Evolutionary conservation across 1,140 invertebrate species (phyloP).

Genomic region (Hylaeus anthracinus): DNA sequence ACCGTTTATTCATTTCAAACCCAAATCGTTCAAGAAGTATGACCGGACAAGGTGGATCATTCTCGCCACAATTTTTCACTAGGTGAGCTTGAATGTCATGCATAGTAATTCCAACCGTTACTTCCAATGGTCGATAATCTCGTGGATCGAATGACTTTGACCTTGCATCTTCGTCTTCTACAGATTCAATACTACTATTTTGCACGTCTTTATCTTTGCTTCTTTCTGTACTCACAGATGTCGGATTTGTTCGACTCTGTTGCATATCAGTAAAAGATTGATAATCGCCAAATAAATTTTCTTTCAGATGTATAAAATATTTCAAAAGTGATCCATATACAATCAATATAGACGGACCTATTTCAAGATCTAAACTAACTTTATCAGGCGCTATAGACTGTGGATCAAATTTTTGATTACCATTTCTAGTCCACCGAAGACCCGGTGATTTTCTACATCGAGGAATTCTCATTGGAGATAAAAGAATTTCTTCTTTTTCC

Average conservation of each 20-base stretch:
- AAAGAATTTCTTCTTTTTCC: conserved; percentile 94
- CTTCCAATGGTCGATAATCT: conserved; percentile 92
- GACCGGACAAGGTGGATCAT: conserved; percentile 94
- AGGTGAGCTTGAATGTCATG: conserved; percentile 97
- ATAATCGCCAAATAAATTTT: conserved; percentile 98
- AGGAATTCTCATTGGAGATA: conserved; percentile 95
- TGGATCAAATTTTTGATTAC: conserved; percentile 91
- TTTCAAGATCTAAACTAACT: conserved; percentile 94
- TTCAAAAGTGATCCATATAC: conserved; percentile 94
- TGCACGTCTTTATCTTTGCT: conserved; percentile 80
- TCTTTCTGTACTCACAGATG: conserved; percentile 70
- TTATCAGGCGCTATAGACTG: conserved; percentile 90
- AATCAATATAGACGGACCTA: conserved; percentile 94
- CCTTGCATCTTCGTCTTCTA: conserved; percentile 81
- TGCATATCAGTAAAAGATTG: conserved; percentile 97
- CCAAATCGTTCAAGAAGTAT: conserved; percentile 94
- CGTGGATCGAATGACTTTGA: conserved; percentile 90
- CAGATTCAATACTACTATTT: conserved; percentile 78
- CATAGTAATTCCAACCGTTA: conserved; percentile 95
- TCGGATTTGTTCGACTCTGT: conserved; percentile 76
- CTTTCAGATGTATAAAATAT: conserved; percentile 94
- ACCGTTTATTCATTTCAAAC: conserved; percentile 98
- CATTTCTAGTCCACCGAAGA: conserved; percentile 85
- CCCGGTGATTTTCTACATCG: conserved; percentile 87
- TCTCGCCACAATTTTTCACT: conserved; percentile 92